phyloP scores from a whole-genome alignment of 2,888 invertebrate species.

The Buathra laborator region DNA sequence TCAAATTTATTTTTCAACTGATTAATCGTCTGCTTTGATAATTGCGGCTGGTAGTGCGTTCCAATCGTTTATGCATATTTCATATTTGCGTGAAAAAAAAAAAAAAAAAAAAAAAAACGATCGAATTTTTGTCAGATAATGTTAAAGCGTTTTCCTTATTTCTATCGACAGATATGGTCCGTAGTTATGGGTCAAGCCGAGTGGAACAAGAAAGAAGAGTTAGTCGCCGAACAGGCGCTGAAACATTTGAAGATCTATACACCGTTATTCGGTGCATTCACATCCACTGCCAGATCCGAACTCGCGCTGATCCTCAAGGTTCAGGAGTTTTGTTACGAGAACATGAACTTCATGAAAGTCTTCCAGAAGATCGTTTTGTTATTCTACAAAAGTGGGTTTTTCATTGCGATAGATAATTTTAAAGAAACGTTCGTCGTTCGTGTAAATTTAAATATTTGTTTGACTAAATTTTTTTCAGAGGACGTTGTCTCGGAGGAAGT shows the following conservation, averaged over 20 bases:
- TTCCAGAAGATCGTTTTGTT: constrained; percentile 98
- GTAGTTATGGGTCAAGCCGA: constrained; percentile 98
- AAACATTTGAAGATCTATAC: constrained; percentile 95
- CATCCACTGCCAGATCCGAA: constrained; percentile 94
- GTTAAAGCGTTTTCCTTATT: constrained; percentile 60
- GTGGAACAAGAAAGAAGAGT: constrained; percentile 99
- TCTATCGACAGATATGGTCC: constrained; percentile 92
- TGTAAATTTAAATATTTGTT: constrained; percentile 4
- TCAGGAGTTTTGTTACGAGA: constrained; percentile 99
- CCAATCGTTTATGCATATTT: too few species aligned
- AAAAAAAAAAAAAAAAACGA: too few species aligned
- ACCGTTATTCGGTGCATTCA: constrained; percentile 94
- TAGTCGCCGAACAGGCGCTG: constrained; percentile 97
- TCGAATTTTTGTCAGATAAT: background rate
- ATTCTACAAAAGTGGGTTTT: constrained; percentile 94
- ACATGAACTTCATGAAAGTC: constrained; percentile 99
- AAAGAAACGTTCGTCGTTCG: constrained; percentile 1
- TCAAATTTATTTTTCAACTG: too few species aligned
- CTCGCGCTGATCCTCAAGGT: constrained; percentile 95
- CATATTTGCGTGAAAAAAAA: background rate
- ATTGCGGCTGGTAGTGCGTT: too few species aligned
- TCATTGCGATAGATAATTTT: constrained; percentile 32
- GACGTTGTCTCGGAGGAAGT: constrained; percentile 98
- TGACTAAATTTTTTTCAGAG: constrained; percentile 85
- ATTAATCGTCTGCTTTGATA: too few species aligned